Percentiles rank a stretch among this genome's conserved stretches.
phyloP scores from a whole-genome alignment of 2,888 invertebrate genomes.

The Temnothorax rugatulus region DNA sequence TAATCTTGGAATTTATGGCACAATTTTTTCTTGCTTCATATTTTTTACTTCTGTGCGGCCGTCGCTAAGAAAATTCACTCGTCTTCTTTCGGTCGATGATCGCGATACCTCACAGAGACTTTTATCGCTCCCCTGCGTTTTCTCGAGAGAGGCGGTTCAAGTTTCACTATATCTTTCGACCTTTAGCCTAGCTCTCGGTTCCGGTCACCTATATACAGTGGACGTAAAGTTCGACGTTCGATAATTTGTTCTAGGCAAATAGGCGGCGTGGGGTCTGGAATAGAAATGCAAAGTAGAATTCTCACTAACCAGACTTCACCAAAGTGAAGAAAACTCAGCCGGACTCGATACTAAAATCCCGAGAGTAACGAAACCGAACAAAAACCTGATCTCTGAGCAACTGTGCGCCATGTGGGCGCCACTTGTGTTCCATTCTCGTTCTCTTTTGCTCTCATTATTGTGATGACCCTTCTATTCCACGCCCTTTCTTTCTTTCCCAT shows the following conservation, averaged over 20 bases:
- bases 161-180: slow-evolving; percentile 71
- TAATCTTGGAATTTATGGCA: no score
- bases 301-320: slow-evolving; percentile 1
- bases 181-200: slow-evolving; percentile 62
- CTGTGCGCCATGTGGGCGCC: slow-evolving; percentile 86
- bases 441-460: slow-evolving; percentile 57
- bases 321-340: slow-evolving; percentile 65
- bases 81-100: background rate
- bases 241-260: slow-evolving; percentile 72
- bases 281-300: slow-evolving; percentile 43
- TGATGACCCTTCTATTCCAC: slow-evolving; percentile 35
- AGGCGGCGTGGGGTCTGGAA: background rate
- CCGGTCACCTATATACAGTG: slow-evolving; percentile 64
- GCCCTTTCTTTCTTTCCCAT: slow-evolving; percentile 12
- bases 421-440: slow-evolving; percentile 80
- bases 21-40: no score
- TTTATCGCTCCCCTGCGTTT: slow-evolving; percentile 46
- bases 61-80: background rate
- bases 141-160: slow-evolving; percentile 44
- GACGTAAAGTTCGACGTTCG: slow-evolving; percentile 61
- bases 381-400: slow-evolving; percentile 86
- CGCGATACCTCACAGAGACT: slow-evolving; percentile 6
- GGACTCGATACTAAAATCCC: slow-evolving; percentile 81
- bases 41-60: background rate
- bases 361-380: slow-evolving; percentile 80